Evolutionary conservation across 2,113 vertebrate species (phyloP).

Genomic region (Aleadryas rufinucha): DNA sequence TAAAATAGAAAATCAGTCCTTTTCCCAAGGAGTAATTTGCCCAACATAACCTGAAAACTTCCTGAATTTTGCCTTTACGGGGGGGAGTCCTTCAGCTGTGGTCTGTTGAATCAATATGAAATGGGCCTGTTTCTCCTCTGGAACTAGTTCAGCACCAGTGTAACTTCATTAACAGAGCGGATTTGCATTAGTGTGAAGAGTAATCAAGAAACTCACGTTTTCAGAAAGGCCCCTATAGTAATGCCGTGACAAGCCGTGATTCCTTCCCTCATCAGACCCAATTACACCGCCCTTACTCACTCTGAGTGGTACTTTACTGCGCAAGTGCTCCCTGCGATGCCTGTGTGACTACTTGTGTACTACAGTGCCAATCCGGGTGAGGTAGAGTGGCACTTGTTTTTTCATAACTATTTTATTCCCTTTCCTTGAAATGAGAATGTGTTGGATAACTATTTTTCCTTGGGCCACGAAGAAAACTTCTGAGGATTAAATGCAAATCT

Average conservation of each 20-base stretch:
- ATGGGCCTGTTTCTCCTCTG: not conserved
- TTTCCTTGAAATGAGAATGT: not conserved
- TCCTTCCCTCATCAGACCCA: not conserved
- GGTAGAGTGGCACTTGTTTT: not conserved
- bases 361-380: not conserved
- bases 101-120: not conserved
- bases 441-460: not conserved
- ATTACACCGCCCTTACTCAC: constrained; percentile 21
- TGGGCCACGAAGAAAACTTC: not conserved
- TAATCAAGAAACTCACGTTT: not conserved
- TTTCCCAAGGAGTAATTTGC: not conserved
- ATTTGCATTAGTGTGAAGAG: not conserved
- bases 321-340: not conserved
- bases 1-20: not conserved
- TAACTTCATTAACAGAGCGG: not conserved
- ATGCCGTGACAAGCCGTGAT: not conserved
- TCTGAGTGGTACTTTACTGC: not conserved
- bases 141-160: not conserved
- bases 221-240: not conserved
- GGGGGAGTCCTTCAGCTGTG: not conserved
- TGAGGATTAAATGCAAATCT: not conserved
- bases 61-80: not conserved
- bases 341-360: not conserved
- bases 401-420: not conserved
- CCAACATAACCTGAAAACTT: not conserved